Base-by-base conservation (phyloP, 2,113 vertebrate genomes). In the Leptocoma aspasia region DNA sequence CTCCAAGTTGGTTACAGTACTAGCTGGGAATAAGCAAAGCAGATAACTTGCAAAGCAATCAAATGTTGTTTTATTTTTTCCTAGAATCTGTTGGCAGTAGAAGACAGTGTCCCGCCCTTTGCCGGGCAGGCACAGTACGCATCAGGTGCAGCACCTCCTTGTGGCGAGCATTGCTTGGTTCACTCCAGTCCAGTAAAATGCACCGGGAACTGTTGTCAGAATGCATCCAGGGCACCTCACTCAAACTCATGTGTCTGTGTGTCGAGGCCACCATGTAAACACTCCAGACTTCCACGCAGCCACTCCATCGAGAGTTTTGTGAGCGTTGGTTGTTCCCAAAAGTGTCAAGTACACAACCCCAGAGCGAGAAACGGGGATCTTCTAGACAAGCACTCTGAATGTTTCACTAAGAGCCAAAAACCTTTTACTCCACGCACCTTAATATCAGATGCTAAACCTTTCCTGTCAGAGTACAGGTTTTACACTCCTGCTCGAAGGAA, bases 341-440 rank as follows among this genome's bases (percentile, higher is more conserved):
- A 21, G 31, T 98, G 98, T 94, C 98, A 98, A 91, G 95, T 98
- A 82, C 95, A 97, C 6, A 90, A 90, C 28, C 96, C 98, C 81
- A 99, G 98, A 96, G 97, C 92, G 4, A 96, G 96, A 78, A 97
- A 98, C 1, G 98, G 98, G 35, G 99, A 99, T 93, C 96, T 99
- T 52, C 97, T 99, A 10, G 97, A 98, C 27, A 99, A 97, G 95
- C 99, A 99, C 90, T 97, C 98, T 5, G 96, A 98, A 57, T 96
- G 71, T 78, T 99, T 99, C 79, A 99, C 99, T 15, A 87, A 94
- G 45, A 96, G 97, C 26, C 97, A 84, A 3, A 96, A 97, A 82
- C 99, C 99, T 33, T 99, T 99, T 78, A 99, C 98, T 19, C 99
- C 99, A 27, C 98, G 98, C 84, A 99, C 98, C 23, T 97, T 99